phyloP scores from a whole-genome alignment of 2,113 vertebrate genomes.

The Ivindomyrus marchei region DNA sequence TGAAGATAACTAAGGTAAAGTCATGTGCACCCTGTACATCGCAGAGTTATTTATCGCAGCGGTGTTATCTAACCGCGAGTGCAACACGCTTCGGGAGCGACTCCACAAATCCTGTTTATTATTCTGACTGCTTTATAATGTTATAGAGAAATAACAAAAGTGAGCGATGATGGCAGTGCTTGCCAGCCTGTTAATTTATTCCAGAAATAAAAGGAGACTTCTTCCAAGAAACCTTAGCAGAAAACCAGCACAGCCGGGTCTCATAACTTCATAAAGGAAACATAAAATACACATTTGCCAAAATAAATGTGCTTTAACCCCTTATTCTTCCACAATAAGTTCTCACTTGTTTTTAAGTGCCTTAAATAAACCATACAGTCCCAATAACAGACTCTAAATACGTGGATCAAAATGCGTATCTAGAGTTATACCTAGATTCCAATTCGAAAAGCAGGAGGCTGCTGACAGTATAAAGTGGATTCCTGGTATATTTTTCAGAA shows the following conservation, averaged over 20 bases:
- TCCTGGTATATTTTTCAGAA: neutral
- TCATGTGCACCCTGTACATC: neutral
- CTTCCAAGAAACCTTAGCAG: neutral
- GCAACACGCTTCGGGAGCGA: neutral
- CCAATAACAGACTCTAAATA: neutral
- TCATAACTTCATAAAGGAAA: slow-evolving; percentile 4
- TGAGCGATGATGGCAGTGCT: neutral
- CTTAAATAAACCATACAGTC: neutral
- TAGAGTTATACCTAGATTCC: neutral
- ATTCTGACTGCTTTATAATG: slow-evolving; percentile 10
- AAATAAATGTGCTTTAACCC: slow-evolving; percentile 2
- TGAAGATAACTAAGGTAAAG: neutral
- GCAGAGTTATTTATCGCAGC: neutral
- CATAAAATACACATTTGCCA: neutral
- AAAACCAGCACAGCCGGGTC: neutral
- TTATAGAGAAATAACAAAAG: slow-evolving; percentile 2
- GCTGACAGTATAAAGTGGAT: neutral
- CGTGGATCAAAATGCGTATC: neutral
- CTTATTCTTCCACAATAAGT: neutral
- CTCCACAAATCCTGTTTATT: neutral
- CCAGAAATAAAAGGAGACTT: neutral
- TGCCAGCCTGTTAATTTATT: neutral
- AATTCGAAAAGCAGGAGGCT: neutral
- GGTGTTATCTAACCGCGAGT: slow-evolving; percentile 3
- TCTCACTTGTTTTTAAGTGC: neutral